Evolutionary conservation across 1,140 invertebrate species (phyloP), one percentile per base, ranked within the genome.

Genomic region (Episyrphus balteatus): DNA sequence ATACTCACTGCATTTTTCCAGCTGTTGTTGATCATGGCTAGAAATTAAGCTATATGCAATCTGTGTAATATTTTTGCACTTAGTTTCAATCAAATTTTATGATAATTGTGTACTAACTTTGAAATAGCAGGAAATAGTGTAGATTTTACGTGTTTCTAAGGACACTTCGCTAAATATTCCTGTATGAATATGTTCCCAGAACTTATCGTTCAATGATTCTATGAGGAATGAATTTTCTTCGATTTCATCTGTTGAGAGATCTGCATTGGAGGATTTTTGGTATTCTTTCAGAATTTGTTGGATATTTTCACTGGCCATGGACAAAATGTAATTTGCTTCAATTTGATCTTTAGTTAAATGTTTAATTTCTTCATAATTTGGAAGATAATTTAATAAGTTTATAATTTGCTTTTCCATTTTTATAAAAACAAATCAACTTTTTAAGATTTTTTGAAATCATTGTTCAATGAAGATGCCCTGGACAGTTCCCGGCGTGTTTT

Each of bases 91-190:
- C 40, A 31, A 2, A 19, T 11, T 19, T 15, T 32, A 1, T 9
- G 19, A 6, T 2, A 11, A 1, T 12, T 38, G 2, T n/a, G 50
- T 40, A 26, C 44, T 49, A 66, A 79, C 77, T 69, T 79, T 79
- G 12, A 82, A 57, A 50, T 79, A 78, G 52, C 75, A 74, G 6
- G 73, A 75, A 40, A 82, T 59, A 12, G 81, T 77, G 59, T 83
- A 82, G 40, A 74, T 72, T 61, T 79, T 76, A 55, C 80, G 72
- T 39, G 76, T 66, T 17, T 56, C 66, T 36, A 75, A 50, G 30
- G 75, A 68, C 12, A 92, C 86, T 59, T 82, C 75, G 72, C 82
- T 86, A 84, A 89, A 94, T 57, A 88, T 78, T 1, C 89, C 88
- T 39, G 83, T 83, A 70, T 92, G 89, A 12, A 92, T 73, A 55